Base-by-base conservation (phyloP, 2,113 vertebrate species). In the Python bivittatus region DNA sequence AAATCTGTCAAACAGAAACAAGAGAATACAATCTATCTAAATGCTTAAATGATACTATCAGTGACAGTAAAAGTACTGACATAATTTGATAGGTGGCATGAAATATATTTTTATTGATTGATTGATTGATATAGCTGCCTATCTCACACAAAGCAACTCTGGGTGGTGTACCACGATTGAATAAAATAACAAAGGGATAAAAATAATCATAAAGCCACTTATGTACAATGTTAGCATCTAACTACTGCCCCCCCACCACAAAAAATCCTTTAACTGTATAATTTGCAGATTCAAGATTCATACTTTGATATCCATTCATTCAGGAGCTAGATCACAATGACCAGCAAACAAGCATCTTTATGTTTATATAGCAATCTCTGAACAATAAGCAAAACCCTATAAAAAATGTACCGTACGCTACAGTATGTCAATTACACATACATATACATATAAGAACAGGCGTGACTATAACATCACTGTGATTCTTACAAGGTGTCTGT, bases 1-100 rank as follows among this genome's bases (percentile, higher is more conserved):
- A 88, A 88, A 84, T 83, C 15, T 88, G 27, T 84, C 42, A 84
- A 60, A 84, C 29, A 2, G 27, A 88, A 88, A 92, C 42, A 83
- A 58, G 56, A 92, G 29, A 88, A 60, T 58, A 53, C 53, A 92
- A 92, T 92, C 79, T 52, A 84, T 92, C 72, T 91, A 88, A 88
- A 83, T 58, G 29, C 56, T 56, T 84, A 88, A 86, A 54, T 25
- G 56, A 83, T 38, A 38, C 54, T 56, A 83, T 57, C 27, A 90
- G 42, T 38, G n/a, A 86, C 15, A 33, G 42, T 23, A 68, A n/a
- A 92, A 88, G 1, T 12, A 92, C 52, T 86, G 38, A 91, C 86
- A 53, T 33, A 79, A 85, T 42, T 33, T 86, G 61, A 86, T 27
- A 86, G 84, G 56, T 20, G 44, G 13, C 86, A 29, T 15, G 1